A percentile compares a stretch with the other conserved stretches of the same genome.
Evolutionary conservation across 2,888 invertebrate species (phyloP).

Genomic region (Saturnia japonica): DNA sequence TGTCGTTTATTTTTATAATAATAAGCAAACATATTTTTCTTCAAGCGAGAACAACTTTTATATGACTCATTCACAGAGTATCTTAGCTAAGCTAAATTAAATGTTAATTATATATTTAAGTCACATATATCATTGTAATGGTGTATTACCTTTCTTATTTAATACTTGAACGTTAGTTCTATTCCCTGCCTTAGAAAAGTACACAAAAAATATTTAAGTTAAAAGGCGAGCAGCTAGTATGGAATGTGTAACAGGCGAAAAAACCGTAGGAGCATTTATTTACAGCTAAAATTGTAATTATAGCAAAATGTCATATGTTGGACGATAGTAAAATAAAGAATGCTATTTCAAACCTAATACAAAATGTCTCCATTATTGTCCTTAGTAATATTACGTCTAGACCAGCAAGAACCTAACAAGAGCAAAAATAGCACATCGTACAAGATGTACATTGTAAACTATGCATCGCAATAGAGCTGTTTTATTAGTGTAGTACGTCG

Average conservation of each 20-base stretch:
- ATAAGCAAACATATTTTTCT: conserved; percentile 73
- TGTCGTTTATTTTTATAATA: conserved; percentile 70
- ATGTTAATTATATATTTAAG: no score
- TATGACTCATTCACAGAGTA: conserved; percentile 42
- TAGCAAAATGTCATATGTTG: neutral
- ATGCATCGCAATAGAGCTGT: conserved; percentile 57
- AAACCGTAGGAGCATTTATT: neutral
- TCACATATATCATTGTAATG: no score
- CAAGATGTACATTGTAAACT: conserved; percentile 44
- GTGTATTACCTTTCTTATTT: neutral
- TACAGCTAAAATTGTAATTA: neutral
- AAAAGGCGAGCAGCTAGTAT: no score
- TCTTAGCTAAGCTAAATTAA: neutral
- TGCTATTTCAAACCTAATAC: conserved; percentile 1
- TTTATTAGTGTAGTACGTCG: conserved; percentile 74
- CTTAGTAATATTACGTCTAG: conserved; percentile 77
- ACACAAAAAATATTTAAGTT: neutral
- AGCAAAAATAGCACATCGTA: conserved; percentile 61
- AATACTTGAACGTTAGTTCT: neutral
- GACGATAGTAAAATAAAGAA: conserved; percentile 2
- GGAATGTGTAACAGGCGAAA: no score
- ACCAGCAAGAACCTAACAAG: conserved; percentile 66
- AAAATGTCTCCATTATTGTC: conserved; percentile 22
- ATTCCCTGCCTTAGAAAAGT: neutral
- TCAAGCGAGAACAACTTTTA: conserved; percentile 64